Evolutionary conservation across 2,888 invertebrate species (phyloP), one percentile per base, ranked within the genome.

Genomic region (Tridacna crocea): DNA sequence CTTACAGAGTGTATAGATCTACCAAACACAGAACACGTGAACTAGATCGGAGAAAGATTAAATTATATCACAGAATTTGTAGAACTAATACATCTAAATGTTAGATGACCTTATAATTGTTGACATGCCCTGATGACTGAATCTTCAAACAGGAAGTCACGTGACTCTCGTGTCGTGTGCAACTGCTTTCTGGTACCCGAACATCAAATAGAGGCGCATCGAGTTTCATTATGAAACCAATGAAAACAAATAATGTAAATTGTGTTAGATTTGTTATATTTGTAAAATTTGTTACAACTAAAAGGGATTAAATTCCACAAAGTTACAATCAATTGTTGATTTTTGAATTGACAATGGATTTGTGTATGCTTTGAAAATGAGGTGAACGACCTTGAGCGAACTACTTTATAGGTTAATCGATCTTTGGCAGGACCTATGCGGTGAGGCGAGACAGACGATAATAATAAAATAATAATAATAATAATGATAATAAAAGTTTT

Each of bases 61-160:
- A 55, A 55, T 61, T 13, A 61, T 61, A 24, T 61, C 61, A n/a
- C 22, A n/a, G 2, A 13, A 10, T 61, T 61, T 61, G 22, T 61
- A 22, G 61, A 61, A 61, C 61, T 61, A 61, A 61, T 61, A 61
- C 22, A 22, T 13, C 24, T 24, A 61, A 55, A 61, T 24, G 12
- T 24, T 22, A 24, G 24, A 47, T 70, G 70, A 70, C 70, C 70
- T 70, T 47, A 51, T n/a, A 70, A 70, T 51, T 70, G n/a, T 51
- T 70, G 70, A 70, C 70, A 70, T 70, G 70, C 51, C 70, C 70
- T 36, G 70, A 70, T 70, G 70, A 26, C 51, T 22, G 19, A 70
- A 70, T 36, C 47, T 48, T 70, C 70, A 51, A 24, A 11, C 70
- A 27, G 70, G 70, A 70, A 70, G 70, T 70, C 70, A 70, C 70